phyloP scores from a whole-genome alignment of 2,113 vertebrate genomes.

The Cacatua alba region DNA sequence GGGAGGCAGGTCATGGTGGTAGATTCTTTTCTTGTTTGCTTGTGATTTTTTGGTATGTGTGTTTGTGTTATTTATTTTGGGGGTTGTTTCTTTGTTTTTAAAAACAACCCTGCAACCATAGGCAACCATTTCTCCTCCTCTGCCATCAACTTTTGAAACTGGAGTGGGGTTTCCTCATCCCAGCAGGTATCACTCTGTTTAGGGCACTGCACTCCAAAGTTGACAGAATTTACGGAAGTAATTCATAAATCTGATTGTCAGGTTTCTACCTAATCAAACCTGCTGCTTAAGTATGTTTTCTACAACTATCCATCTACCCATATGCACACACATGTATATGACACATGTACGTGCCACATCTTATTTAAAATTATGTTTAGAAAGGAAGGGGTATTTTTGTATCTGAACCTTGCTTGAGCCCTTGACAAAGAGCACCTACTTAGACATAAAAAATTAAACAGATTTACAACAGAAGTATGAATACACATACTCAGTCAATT shows the following conservation, averaged over 20 bases:
- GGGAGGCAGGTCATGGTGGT: not conserved
- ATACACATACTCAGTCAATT: not conserved
- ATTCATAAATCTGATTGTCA: not conserved
- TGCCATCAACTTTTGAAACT: not conserved
- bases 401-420: not conserved
- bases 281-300: not conserved
- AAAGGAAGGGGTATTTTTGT: conserved; percentile 9
- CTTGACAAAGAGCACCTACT: conserved; percentile 23
- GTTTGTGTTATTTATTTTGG: not conserved
- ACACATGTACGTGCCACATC: not conserved
- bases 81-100: not conserved
- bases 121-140: not conserved
- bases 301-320: not conserved
- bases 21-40: not conserved
- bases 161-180: not conserved
- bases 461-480: not conserved
- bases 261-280: not conserved
- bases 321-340: not conserved
- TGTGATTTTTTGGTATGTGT: not conserved
- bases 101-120: not conserved
- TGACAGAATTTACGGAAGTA: not conserved
- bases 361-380: conserved; percentile 1
- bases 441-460: not conserved
- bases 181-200: not conserved
- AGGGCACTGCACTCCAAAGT: not conserved